Percentiles rank a stretch among this genome's conserved stretches.
phyloP scores from a whole-genome alignment of 2,797 vertebrate genomes.

The Leptoclinus maculatus region DNA sequence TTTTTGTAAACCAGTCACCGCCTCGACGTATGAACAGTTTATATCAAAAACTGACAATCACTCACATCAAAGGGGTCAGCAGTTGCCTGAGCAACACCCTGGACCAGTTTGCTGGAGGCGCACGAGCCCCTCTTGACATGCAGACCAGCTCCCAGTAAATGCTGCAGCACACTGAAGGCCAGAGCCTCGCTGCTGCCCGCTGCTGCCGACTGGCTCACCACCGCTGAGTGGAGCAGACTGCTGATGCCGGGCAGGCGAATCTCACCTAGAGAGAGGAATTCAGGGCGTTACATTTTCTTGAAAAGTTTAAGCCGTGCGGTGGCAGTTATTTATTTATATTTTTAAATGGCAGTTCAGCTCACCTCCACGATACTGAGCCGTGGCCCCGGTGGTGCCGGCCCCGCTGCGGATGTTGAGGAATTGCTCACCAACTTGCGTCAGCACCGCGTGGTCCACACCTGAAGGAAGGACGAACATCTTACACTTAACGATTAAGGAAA shows the following conservation, averaged over 20 bases:
- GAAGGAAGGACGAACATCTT: not conserved
- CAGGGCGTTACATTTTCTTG: not conserved
- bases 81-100: slow-evolving; percentile 86
- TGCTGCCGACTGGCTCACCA: slow-evolving; percentile 89
- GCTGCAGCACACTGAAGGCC: slow-evolving; percentile 92
- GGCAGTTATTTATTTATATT: not conserved
- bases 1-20: not conserved
- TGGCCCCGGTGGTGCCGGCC: slow-evolving; percentile 83
- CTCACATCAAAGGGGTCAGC: slow-evolving; percentile 93
- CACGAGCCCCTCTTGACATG: slow-evolving; percentile 91
- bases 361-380: slow-evolving; percentile 92
- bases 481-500: not conserved
- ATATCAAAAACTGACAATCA: slow-evolving; percentile 31
- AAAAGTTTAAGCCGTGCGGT: not conserved
- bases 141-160: slow-evolving; percentile 91
- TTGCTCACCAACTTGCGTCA: slow-evolving; percentile 95
- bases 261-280: slow-evolving; percentile 84
- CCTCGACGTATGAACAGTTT: not conserved
- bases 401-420: slow-evolving; percentile 97
- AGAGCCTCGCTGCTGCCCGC: slow-evolving; percentile 84
- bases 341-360: slow-evolving; percentile 10
- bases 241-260: slow-evolving; percentile 82
- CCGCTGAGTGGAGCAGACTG: slow-evolving; percentile 88
- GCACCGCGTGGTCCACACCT: slow-evolving; percentile 92
- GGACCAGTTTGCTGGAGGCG: slow-evolving; percentile 85